Evolutionary conservation across 2,888 invertebrate genomes (phyloP).

Genomic region (Drosophila buzzatii): DNA sequence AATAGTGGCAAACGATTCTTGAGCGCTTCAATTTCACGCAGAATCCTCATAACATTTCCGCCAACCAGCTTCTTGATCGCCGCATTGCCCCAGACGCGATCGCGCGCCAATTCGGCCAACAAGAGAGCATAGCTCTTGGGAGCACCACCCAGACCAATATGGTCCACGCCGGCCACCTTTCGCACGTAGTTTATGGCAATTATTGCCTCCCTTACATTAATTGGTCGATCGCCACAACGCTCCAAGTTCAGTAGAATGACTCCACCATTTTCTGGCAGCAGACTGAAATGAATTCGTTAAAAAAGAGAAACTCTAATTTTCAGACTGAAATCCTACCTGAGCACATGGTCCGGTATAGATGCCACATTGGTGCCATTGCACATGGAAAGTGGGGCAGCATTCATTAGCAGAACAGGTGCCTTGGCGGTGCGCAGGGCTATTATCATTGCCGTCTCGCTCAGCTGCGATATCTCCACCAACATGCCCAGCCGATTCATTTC

Average conservation of each 20-base stretch:
- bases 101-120: conserved; percentile 87
- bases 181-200: conserved; percentile 89
- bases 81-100: conserved; percentile 87
- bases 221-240: conserved; percentile 84
- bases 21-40: conserved; percentile 86
- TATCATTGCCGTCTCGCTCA: conserved; percentile 88
- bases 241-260: conserved; percentile 89
- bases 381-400: conserved; percentile 88
- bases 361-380: conserved; percentile 91
- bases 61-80: conserved; percentile 88
- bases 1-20: conserved; percentile 86
- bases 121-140: conserved; percentile 87
- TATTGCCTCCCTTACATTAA: conserved; percentile 84
- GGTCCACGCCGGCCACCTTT: conserved; percentile 88
- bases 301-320: not conserved
- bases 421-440: conserved; percentile 87
- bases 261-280: conserved; percentile 87
- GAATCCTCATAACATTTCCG: conserved; percentile 87
- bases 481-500: conserved; percentile 91
- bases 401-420: conserved; percentile 89
- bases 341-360: conserved; percentile 92
- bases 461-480: conserved; percentile 89
- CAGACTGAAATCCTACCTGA: conserved; percentile 82
- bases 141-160: conserved; percentile 88
- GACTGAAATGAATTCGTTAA: conserved; percentile 49